Conservation (phyloP, 1,140 invertebrate species). For the Drosophila ananassae region DNA sequence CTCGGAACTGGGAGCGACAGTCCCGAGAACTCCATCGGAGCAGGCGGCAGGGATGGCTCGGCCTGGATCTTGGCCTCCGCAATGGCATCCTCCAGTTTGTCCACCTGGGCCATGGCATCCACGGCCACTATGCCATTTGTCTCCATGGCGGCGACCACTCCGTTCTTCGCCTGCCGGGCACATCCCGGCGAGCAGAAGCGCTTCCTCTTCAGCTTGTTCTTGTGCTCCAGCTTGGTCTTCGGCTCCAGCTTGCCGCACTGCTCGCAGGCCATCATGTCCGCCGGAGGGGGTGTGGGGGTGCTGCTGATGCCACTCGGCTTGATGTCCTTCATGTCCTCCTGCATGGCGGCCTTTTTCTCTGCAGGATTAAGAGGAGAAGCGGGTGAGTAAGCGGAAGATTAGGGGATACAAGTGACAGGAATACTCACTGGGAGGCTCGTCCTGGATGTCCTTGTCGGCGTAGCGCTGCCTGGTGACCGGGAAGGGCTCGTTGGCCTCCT, state of each 20-base stretch:
- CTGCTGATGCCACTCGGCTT: slow-evolving; percentile 25
- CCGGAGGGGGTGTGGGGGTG: slow-evolving; percentile 8
- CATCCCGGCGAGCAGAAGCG: slow-evolving; percentile 89
- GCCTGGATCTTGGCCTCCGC: slow-evolving; percentile 72
- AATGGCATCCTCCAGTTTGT: slow-evolving; percentile 68
- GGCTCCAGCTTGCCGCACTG: slow-evolving; percentile 90
- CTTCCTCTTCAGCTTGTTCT: slow-evolving; percentile 90
- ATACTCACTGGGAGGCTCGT: slow-evolving; percentile 88
- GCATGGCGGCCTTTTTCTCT: slow-evolving; percentile 84
- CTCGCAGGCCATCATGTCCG: slow-evolving; percentile 89
- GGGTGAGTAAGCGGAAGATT: background rate
- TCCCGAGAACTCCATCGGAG: background rate
- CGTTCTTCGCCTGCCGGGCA: slow-evolving; percentile 63
- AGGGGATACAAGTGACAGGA: background rate
- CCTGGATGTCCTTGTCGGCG: slow-evolving; percentile 85
- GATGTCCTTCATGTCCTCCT: slow-evolving; percentile 71
- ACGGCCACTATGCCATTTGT: slow-evolving; percentile 56
- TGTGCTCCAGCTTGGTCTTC: slow-evolving; percentile 89
- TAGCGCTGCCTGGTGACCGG: slow-evolving; percentile 89
- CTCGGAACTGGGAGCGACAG: slow-evolving; percentile 9
- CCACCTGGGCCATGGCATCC: slow-evolving; percentile 61
- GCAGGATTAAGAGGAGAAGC: slow-evolving; percentile 31
- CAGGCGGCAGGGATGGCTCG: slow-evolving; percentile 37
- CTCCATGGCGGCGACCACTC: slow-evolving; percentile 2
- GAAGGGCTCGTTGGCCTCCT: slow-evolving; percentile 96